Evolutionary conservation across 2,888 invertebrate species (phyloP), one percentile per base, ranked within the genome.

Genomic region (Drosophila parthenogenetica): DNA sequence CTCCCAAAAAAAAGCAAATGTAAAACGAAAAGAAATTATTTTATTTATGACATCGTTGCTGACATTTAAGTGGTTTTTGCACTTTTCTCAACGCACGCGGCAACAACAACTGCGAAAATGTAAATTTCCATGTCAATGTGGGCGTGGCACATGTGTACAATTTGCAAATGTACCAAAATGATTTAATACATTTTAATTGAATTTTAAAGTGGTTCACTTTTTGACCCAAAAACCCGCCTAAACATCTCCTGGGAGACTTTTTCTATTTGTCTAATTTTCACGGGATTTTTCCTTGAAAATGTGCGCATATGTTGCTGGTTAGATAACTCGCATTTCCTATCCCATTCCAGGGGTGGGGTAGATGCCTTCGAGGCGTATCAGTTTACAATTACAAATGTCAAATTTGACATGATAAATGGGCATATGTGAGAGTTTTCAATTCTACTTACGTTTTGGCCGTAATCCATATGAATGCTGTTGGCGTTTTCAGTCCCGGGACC

Each of bases 311-410:
- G 84, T 78, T 71, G 66, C 68, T 50, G 66, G 51, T 69, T 70
- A 19, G 54, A 11, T 8, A 49, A 25, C 40, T 35, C 10, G 2
- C 14, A 14, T 32, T 13, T 2, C 39, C 14, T 2, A n/a, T 3
- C 17, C 37, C 25, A 16, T 7, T 1, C n/a, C 17, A 2, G 1
- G 17, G 43, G 1, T 2, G 54, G 32, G 4, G 45, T 22, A 48
- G 50, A 53, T 76, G 81, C 77, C 86, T 73, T 50, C 72, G 49
- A 81, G 87, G 81, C 83, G 75, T 87, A 84, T 84, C 84, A 84
- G 88, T 85, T 84, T 84, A 87, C 87, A 84, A 84, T 87, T 87
- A 84, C 84, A 87, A 84, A 87, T 84, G 88, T 84, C 84, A 84
- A 85, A 77, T 69, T 77, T 81, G 82, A 83, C 85, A 83, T 87